Base-by-base conservation (phyloP, 2,888 invertebrate species). In the Andricus quercusramuli region DNA sequence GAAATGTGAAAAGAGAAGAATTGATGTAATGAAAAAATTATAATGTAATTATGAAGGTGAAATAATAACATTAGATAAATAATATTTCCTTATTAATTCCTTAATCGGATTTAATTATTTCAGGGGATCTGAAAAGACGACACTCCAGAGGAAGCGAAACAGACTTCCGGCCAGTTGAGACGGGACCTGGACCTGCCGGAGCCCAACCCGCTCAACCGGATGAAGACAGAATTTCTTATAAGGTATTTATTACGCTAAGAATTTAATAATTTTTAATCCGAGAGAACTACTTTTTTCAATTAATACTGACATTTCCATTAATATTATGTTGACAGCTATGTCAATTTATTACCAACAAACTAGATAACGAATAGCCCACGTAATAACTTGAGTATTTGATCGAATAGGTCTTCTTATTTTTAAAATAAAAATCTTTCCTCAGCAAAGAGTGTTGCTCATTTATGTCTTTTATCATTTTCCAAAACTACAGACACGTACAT, bases 41-140 rank as follows among this genome's bases (percentile, higher is more conserved):
- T 17, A 47, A 47, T 17, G 47, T 47, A 47, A 5, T 47, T 17
- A 17, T 17, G 0, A 47, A 47, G 47, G 5, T 47, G 47, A 6
- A 47, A 6, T 47, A 2, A 47, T 4, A 1, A 6, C 4, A 32
- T 44, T 11, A 25, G 20, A 70, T 47, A 29, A 70, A 70, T 70
- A 70, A 64, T 47, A 0, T 17, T 47, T 47, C 47, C 47, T 47
- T 0, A 47, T 47, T 47, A 17, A 17, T 5, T 17, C 5, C 25
- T n/a, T 77, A 56, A 51, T 56, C 56, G 3, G 32, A 25, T 74
- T 79, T 29, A 29, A 68, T 66, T 15, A 68, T 89, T 90, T 25
- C 85, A 90, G 91, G 88, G 78, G 91, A 91, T 80, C 85, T 89
- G 83, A 91, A 91, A 85, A 86, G 89, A 78, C 90, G 91, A 67